Percentiles rank a stretch among this genome's conserved stretches.
Conservation (phyloP, 1,140 invertebrate genomes). For the Drosophila ogumai region DNA sequence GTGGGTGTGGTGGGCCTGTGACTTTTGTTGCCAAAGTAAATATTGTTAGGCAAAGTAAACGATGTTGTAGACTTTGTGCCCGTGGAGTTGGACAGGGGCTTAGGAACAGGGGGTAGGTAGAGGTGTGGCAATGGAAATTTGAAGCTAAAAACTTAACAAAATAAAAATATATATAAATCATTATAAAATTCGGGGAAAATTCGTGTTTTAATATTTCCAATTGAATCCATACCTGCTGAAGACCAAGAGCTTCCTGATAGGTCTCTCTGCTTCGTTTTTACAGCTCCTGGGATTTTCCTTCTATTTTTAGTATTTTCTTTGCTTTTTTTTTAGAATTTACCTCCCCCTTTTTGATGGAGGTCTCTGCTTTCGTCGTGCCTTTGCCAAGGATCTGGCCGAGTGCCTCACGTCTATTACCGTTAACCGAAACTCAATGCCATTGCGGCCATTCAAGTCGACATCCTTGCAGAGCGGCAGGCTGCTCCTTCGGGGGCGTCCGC, state of each 20-base stretch:
- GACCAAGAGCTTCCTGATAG: conserved; percentile 6
- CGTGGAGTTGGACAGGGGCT: conserved; percentile 28
- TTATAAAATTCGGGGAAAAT: not conserved
- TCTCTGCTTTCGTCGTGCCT: conserved; percentile 34
- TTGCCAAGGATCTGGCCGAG: conserved; percentile 28
- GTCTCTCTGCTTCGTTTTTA: not conserved
- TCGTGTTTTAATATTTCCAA: not conserved
- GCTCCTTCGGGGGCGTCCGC: conserved; percentile 35
- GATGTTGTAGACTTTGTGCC: conserved; percentile 60
- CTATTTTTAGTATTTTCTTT: conserved; percentile 7
- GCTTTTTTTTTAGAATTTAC: not conserved
- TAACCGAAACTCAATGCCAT: conserved; percentile 62
- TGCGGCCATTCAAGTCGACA: conserved; percentile 63
- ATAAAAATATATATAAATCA: not conserved
- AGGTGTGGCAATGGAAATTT: too few species aligned
- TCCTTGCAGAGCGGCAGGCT: conserved; percentile 45
- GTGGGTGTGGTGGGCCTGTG: conserved; percentile 18
- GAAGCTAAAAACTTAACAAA: too few species aligned
- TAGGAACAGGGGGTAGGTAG: not conserved
- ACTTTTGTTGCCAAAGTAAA: conserved; percentile 78
- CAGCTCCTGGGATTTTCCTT: not conserved
- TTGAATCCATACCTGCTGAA: not conserved
- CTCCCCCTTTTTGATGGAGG: conserved; percentile 10
- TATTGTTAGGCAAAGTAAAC: conserved; percentile 82
- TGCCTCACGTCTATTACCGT: conserved; percentile 58